Evolutionary conservation across 2,113 vertebrate species (phyloP), one percentile per base, ranked within the genome.

Genomic region (Ptyas mucosa): DNA sequence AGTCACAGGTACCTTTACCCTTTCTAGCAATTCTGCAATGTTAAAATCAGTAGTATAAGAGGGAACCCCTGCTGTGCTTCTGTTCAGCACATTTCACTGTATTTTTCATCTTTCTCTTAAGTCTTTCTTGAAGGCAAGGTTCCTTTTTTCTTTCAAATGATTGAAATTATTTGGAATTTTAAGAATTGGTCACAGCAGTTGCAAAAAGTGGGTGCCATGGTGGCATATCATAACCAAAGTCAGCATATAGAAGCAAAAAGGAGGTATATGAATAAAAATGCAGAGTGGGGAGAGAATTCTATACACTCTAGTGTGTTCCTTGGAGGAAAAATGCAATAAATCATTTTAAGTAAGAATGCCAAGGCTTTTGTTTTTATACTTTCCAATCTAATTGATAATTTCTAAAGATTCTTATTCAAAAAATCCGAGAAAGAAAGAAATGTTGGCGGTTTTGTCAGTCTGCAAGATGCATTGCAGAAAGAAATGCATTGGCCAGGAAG

Each of bases 11-110:
- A 7, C 34, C 69, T 61, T 69, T 86, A 21, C 34, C 23, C 8
- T n/a, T 54, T 86, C 51, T 29, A 39, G n/a, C 20, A 53, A 8
- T n/a, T 91, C 43, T 23, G 24, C 18, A 88, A 58, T 90, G 54
- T 89, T 55, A 89, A 85, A 53, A 29, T 55, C 15, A 1, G 51
- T n/a, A 26, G 15, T 54, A 81, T 29, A 34, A 43, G n/a, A 15
- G 15, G 0, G 0, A 39, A 0, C 21, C 21, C 20, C 0, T 0
- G 14, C 8, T 69, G 0, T 6, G 1, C 21, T 0, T 21, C 3
- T 46, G 21, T 90, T 94, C 43, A 43, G 88, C 14, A 93, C 52
- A 85, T 61, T 49, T 53, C 15, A 58, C 29, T 46, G 20, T n/a
- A 87, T 51, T 54, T 81, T 90, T 64, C 46, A 90, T 69, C 49